Evolutionary conservation across 2,797 vertebrate species (phyloP).

Genomic region (Harpagifer antarcticus): DNA sequence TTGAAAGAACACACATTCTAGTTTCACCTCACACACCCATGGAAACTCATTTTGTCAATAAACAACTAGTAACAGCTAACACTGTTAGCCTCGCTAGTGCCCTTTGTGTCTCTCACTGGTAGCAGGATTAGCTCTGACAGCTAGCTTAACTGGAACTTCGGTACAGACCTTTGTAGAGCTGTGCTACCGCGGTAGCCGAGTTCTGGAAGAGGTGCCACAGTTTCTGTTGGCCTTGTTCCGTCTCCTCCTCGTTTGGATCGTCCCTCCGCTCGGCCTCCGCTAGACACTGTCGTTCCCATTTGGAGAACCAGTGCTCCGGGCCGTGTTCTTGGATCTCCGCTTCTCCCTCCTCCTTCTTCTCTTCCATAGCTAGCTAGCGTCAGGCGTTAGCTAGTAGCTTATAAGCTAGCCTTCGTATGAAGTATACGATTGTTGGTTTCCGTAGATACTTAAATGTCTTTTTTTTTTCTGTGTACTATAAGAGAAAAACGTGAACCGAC

Average conservation of each 20-base stretch:
- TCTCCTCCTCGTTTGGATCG: conserved; percentile 88
- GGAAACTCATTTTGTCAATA: not conserved
- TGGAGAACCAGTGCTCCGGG: conserved; percentile 98
- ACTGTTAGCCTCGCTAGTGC: conserved; percentile 39
- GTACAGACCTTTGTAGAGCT: conserved; percentile 95
- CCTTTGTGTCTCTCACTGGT: conserved; percentile 73
- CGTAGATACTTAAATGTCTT: not conserved
- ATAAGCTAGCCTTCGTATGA: conserved; percentile 42
- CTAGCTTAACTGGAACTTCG: conserved; percentile 44
- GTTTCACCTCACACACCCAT: accelerated
- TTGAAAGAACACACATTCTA: not conserved
- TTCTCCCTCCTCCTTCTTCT: conserved; percentile 95
- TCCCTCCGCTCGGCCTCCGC: conserved; percentile 90
- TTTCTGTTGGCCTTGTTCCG: conserved; percentile 88
- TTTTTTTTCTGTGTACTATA: not conserved
- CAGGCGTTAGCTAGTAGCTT: conserved; percentile 60
- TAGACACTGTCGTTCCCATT: conserved; percentile 97
- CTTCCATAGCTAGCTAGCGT: conserved; percentile 86
- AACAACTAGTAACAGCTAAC: not conserved
- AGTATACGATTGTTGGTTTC: conserved; percentile 20
- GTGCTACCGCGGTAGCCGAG: conserved; percentile 96
- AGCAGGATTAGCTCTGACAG: conserved; percentile 42
- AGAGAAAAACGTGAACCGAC: conserved; percentile 8
- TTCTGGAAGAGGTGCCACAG: conserved; percentile 98
- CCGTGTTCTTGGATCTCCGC: conserved; percentile 98